Base-by-base conservation (phyloP, 2,113 vertebrate species). In the Typhlomys cinereus region DNA sequence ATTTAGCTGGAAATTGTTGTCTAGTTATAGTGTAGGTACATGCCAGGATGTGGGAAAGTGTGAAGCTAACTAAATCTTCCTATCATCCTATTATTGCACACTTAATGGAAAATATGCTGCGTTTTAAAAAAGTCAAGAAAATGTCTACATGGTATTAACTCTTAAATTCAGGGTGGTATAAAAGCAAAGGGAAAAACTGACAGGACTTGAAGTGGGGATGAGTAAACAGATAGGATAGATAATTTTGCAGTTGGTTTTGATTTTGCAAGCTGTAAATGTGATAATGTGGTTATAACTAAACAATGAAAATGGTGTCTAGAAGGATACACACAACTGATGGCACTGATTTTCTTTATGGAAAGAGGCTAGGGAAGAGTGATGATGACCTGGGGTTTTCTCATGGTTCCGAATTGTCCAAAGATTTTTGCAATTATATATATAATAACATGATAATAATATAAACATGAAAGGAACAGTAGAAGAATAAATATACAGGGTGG, bases 391-490 rank as follows among this genome's bases (percentile, higher is more conserved):
- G n/a, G 4, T 18, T 80, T 88, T 62, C 14, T 67, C 29, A 78
- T 62, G 5, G 29, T 78, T 96, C 61, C 50, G 34, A 66, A 71
- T 76, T 94, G 20, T 61, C n/a, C 41, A 57, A 29, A 59, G n/a
- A 46, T 27, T 81, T 67, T 80, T 70, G 66, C 2, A 88, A 61
- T 54, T 44, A 71, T 12, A 41, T 59, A 15, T 81, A 64, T 46
- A 71, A 21, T 50, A 46, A 81, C 92, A 81, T 54, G 73, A 93
- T 61, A 85, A 71, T 50, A 75, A 36, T 41, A 34, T 80, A 88
- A 41, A 67, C 81, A 34, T 74, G 27, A 79, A 92, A 75, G 12
- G 81, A 88, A 88, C 46, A 46, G 29, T 25, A 41, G 61, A 66
- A 85, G 1, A 84, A 61, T 6, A 85, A 79, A 70, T 25, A 66